Conservation (phyloP, 2,888 invertebrate genomes). For the Lepidochitona cinerea region DNA sequence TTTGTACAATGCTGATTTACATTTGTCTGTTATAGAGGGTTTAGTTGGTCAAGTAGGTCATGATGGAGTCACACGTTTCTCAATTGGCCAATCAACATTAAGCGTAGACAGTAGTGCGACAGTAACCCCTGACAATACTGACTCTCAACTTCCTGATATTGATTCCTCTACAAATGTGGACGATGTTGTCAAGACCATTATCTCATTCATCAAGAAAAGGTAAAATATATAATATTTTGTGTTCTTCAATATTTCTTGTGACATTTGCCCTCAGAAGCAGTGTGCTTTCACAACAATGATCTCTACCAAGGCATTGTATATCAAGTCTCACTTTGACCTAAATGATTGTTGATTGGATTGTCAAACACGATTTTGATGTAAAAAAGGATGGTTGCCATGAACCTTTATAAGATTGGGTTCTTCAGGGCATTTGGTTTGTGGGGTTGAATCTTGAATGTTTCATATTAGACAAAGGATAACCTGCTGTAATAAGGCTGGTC, state of each 20-base stretch:
- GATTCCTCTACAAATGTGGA: conserved; percentile 60
- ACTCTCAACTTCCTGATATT: conserved; percentile 42
- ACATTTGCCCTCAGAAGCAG: not conserved
- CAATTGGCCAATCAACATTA: conserved; percentile 39
- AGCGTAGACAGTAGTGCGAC: conserved; percentile 65
- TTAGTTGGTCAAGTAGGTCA: not conserved
- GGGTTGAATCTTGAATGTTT: too few relatives aligned
- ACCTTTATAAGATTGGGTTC: too few relatives aligned
- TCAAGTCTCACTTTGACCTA: not conserved
- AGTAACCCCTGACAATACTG: conserved; percentile 55
- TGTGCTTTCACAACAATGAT: not conserved
- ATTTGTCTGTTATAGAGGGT: not conserved
- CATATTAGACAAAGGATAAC: too few relatives aligned
- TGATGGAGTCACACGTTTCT: not conserved
- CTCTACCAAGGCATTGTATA: not conserved
- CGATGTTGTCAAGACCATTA: conserved; percentile 90
- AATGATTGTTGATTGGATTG: too few relatives aligned
- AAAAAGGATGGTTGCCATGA: too few relatives aligned
- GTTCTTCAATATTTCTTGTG: too few relatives aligned
- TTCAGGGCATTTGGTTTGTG: too few relatives aligned
- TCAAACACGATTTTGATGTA: too few relatives aligned
- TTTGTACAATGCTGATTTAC: too few relatives aligned
- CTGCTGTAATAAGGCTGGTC: too few relatives aligned
- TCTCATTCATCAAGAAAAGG: conserved; percentile 87
- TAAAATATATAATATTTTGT: conserved; percentile 25